Conservation (phyloP, 2,113 vertebrate species). For the Rhipidura dahli region DNA sequence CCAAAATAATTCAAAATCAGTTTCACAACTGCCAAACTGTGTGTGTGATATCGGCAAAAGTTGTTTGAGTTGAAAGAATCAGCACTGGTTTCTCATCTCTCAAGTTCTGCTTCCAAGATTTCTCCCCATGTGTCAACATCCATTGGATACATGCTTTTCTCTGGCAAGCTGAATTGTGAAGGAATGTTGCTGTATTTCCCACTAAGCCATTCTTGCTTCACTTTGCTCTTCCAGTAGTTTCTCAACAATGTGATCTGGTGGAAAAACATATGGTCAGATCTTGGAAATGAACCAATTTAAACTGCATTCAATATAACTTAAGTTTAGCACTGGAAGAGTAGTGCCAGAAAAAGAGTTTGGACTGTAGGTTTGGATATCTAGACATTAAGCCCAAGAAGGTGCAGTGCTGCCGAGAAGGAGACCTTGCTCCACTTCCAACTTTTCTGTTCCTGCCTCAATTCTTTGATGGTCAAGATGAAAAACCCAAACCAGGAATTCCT, state of each 20-base stretch:
- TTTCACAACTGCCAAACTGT: neutral
- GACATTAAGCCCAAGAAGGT: neutral
- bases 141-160: conserved; percentile 81
- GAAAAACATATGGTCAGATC: neutral
- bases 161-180: conserved; percentile 74
- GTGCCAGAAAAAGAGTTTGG: neutral
- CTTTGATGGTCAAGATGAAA: neutral
- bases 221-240: conserved; percentile 84
- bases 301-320: neutral
- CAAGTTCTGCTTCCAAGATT: conserved; percentile 89
- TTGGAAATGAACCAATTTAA: neutral
- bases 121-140: conserved; percentile 87
- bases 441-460: neutral
- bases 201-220: conserved; percentile 85
- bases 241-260: conserved; percentile 78
- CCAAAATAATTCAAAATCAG: neutral
- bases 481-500: neutral
- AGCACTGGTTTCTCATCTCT: conserved; percentile 66
- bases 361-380: neutral
- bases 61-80: neutral
- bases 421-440: neutral
- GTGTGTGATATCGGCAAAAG: neutral
- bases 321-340: neutral
- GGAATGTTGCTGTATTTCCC: conserved; percentile 84
- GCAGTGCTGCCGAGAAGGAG: neutral